phyloP scores from a whole-genome alignment of 2,888 invertebrate species.

The Aproaerema taeniolella region DNA sequence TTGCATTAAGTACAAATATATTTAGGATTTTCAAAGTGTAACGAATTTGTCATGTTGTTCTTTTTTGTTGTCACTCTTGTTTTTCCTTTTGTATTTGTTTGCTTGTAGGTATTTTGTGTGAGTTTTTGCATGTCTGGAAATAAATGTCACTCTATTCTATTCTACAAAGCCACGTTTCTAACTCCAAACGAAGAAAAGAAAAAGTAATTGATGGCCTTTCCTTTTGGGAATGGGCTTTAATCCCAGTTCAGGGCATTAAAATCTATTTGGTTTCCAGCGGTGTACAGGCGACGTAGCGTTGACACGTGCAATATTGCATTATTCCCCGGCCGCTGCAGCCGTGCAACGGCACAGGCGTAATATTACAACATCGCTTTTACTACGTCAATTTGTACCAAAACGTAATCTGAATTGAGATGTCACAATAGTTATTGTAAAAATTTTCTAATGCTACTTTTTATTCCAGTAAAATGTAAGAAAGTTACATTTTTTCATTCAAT shows the following conservation, averaged over 20 bases:
- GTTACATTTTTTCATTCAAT: conserved; percentile 36
- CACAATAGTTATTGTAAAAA: not conserved
- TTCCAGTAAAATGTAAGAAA: not conserved
- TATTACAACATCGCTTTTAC: conserved; percentile 2
- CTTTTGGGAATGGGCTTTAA: no score
- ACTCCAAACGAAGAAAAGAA: no score
- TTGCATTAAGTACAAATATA: no score
- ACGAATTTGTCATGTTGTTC: no score
- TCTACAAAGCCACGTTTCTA: no score
- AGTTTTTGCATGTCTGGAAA: no score
- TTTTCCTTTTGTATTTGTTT: no score
- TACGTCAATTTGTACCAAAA: conserved; percentile 4
- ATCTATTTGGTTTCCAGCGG: not conserved
- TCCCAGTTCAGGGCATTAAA: not conserved
- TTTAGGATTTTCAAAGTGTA: no score
- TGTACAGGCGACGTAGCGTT: conserved; percentile 25
- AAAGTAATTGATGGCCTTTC: no score
- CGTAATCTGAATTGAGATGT: conserved; percentile 1
- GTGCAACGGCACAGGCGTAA: conserved; percentile 7
- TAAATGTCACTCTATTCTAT: no score
- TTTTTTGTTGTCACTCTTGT: no score
- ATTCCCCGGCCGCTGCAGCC: conserved; percentile 11
- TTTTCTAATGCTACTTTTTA: not conserved
- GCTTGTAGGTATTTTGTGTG: no score
- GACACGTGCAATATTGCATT: conserved; percentile 59